These are phyloP conservation scores for Caenorhabditis inopinata DNA, from an alignment of 1,140 invertebrate species.

Conservation along the genomic window DNA sequence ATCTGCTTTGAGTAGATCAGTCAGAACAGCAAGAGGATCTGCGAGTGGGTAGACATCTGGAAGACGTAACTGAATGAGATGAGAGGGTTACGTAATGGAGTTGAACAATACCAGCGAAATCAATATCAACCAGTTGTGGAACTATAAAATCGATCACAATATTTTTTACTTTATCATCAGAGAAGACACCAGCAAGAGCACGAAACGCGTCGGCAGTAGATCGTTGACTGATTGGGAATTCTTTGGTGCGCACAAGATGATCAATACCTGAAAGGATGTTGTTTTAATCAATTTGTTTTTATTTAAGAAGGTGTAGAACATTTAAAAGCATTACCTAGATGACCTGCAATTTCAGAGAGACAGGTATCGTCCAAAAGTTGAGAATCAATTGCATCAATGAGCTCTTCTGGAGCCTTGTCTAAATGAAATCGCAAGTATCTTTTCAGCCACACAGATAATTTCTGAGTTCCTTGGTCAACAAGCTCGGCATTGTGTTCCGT, in stretches of 20 bases:
- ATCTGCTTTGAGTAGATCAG: conserved; percentile 53
- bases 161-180: conserved; percentile 20
- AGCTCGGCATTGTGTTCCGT: conserved; percentile 36
- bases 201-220: conserved; percentile 32
- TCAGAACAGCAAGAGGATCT: conserved; percentile 55
- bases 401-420: conserved; percentile 46
- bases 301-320: background rate
- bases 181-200: conserved; percentile 28
- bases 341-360: conserved; percentile 12
- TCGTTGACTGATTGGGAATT: conserved; percentile 21
- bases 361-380: conserved; percentile 38
- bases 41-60: conserved; percentile 59
- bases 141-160: conserved; percentile 48
- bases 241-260: conserved; percentile 42
- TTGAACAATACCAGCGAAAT: conserved; percentile 54
- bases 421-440: conserved; percentile 45
- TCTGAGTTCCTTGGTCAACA: background rate
- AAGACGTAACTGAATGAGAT: background rate
- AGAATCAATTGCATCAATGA: conserved; percentile 33
- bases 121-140: conserved; percentile 47
- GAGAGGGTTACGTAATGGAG: background rate
- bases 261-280: conserved; percentile 38
- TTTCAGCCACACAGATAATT: background rate
- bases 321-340: conserved; percentile 6
- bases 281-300: too few relatives aligned